These are phyloP conservation scores for Halichondria panicea DNA, from an alignment of 37 sponge, comb jelly and placozoan genomes.

Conservation along the genomic window DNA sequence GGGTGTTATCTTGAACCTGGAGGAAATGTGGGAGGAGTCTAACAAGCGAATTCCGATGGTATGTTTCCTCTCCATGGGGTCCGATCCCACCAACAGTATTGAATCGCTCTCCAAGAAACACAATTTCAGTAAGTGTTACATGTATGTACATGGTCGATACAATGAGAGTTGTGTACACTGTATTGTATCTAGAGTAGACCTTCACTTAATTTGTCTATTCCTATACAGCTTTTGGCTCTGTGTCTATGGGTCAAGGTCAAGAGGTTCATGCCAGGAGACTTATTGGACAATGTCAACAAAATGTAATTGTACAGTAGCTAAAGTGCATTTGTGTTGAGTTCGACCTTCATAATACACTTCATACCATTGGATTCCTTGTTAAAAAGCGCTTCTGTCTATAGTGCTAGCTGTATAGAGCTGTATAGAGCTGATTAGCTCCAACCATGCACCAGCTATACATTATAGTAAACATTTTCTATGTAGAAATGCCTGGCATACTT, in stretches of 20 bases:
- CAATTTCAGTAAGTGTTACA: constrained; percentile 46
- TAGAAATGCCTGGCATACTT: too few relatives aligned
- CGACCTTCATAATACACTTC: too few relatives aligned
- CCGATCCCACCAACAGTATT: constrained; percentile 96
- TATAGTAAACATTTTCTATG: too few relatives aligned
- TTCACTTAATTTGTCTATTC: background rate
- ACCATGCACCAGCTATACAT: too few relatives aligned
- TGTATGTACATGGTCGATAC: background rate
- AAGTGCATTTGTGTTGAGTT: background rate
- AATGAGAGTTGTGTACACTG: background rate
- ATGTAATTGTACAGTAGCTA: constrained; percentile 13
- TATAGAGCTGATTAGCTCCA: too few relatives aligned
- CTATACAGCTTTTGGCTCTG: constrained; percentile 70
- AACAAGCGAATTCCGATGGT: constrained; percentile 86
- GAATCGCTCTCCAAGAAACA: constrained; percentile 89
- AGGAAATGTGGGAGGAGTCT: constrained; percentile 93
- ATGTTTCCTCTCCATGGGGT: constrained; percentile 97
- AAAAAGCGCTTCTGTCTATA: too few relatives aligned
- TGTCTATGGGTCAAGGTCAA: constrained; percentile 99
- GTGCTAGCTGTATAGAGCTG: too few relatives aligned
- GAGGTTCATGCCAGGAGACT: constrained; percentile 97
- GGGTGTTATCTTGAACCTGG: constrained; percentile 95
- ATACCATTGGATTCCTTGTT: too few relatives aligned
- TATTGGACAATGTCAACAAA: constrained; percentile 76
- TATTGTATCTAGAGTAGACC: background rate